phyloP scores from a whole-genome alignment of 2,113 vertebrate genomes.

The Colinus virginianus region DNA sequence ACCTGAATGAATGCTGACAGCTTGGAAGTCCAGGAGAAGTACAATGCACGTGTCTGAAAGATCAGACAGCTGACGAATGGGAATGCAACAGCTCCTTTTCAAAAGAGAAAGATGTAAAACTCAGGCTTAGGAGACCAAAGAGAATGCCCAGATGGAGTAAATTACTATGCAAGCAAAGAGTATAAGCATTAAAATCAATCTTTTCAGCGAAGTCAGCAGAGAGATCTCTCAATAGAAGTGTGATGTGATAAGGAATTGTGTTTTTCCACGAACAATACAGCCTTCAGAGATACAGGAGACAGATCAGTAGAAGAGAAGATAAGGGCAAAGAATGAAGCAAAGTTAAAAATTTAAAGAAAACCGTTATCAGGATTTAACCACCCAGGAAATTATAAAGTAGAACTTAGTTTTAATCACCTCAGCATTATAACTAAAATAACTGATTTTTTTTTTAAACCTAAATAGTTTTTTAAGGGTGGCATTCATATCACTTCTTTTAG shows the following conservation, averaged over 20 bases:
- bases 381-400: neutral
- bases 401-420: slow-evolving; percentile 15
- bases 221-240: neutral
- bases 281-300: neutral
- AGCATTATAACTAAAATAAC: neutral
- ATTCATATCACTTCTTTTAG: neutral
- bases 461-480: neutral
- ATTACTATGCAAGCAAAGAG: neutral
- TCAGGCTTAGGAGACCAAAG: neutral
- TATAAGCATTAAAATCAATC: neutral
- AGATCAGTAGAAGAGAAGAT: neutral
- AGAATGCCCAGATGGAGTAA: neutral
- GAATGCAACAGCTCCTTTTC: neutral
- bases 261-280: neutral
- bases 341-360: neutral
- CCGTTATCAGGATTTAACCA: neutral
- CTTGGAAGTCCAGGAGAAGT: neutral
- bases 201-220: slow-evolving; percentile 1
- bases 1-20: neutral
- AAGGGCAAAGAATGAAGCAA: neutral
- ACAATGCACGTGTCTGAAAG: neutral
- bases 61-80: neutral
- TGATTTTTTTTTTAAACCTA: neutral
- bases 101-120: neutral
- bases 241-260: slow-evolving; percentile 40